Conservation (phyloP, 2,888 invertebrate species). For the Lagria hirta region DNA sequence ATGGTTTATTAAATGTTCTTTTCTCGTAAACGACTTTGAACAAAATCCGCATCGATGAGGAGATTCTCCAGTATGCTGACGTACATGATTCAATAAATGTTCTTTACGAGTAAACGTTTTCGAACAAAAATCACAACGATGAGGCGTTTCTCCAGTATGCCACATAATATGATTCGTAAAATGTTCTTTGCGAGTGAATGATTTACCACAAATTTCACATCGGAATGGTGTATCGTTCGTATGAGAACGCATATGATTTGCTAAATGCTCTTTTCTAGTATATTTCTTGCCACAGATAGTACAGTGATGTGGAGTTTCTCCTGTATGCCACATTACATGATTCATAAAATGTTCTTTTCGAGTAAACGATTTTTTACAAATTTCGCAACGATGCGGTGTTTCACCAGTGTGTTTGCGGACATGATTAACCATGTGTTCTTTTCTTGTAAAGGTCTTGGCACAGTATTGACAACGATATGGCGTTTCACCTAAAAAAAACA, state of each 20-base stretch:
- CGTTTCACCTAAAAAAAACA: too few species aligned
- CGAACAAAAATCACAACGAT: constrained; percentile 83
- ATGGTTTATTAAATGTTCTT: constrained; percentile 89
- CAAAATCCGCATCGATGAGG: constrained; percentile 85
- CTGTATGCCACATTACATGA: constrained; percentile 69
- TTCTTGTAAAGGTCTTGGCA: constrained; percentile 74
- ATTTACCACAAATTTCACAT: constrained; percentile 78
- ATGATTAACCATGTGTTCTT: constrained; percentile 79
- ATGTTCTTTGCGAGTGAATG: constrained; percentile 75
- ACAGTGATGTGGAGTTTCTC: constrained; percentile 76
- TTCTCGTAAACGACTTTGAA: constrained; percentile 84
- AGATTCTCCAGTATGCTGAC: constrained; percentile 85
- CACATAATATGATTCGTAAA: constrained; percentile 81
- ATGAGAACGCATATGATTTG: constrained; percentile 74
- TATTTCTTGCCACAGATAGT: constrained; percentile 76
- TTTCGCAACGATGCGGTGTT: constrained; percentile 75
- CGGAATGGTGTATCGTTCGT: constrained; percentile 76
- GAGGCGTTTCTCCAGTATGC: constrained; percentile 84
- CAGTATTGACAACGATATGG: constrained; percentile 75
- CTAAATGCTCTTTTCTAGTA: constrained; percentile 77
- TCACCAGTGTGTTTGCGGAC: constrained; percentile 76
- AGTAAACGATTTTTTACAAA: constrained; percentile 78
- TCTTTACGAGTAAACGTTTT: constrained; percentile 89
- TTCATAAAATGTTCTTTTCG: constrained; percentile 78
- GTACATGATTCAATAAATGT: constrained; percentile 85